Evolutionary conservation across 2,888 invertebrate species (phyloP), one percentile per base, ranked within the genome.

Genomic region (Muscina levida): DNA sequence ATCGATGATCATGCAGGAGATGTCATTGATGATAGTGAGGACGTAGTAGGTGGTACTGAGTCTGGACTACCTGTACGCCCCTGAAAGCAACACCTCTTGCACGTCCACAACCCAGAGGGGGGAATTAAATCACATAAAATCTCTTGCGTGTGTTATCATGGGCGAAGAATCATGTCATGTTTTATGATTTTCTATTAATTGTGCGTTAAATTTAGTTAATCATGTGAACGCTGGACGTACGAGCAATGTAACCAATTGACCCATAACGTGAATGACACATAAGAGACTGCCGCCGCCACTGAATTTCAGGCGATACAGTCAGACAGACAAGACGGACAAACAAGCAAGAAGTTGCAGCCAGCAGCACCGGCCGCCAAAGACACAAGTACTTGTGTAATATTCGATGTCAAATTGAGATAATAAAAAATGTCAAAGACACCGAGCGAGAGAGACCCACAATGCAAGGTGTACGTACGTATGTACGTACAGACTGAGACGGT

Each of bases 141-240:
- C 53, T 62, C 39, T 13, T 13, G n/a, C 24, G 3, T 15, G 13
- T 62, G 42, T 62, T 62, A 62, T 62, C 62, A 62, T 42, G 6
- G 13, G 11, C 19, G 62, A 39, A 62, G 57, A 46, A 77, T 77
- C 81, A 81, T 81, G 77, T 77, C 72, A 15, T n/a, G n/a, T 68
- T 80, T 68, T 74, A 39, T 68, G 66, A 72, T 74, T 74, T 74
- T 77, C 71, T 51, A 74, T 77, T 81, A 77, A 75, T 81, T 81
- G 56, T 77, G 77, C 77, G 81, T 77, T 65, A 68, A 72, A 81
- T 81, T 70, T 80, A 51, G 44, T 68, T 31, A 8, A 31, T 5
- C 31, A 31, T 31, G 31, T 31, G 8, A 31, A 31, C 31, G 31
- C 3, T 31, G 31, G 48, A 73, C 70, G 77, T 70, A 76, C 67